Percentiles rank a stretch among this genome's conserved stretches.
phyloP scores from a whole-genome alignment of 2,888 invertebrate genomes.

The Spisula subtruncata region DNA sequence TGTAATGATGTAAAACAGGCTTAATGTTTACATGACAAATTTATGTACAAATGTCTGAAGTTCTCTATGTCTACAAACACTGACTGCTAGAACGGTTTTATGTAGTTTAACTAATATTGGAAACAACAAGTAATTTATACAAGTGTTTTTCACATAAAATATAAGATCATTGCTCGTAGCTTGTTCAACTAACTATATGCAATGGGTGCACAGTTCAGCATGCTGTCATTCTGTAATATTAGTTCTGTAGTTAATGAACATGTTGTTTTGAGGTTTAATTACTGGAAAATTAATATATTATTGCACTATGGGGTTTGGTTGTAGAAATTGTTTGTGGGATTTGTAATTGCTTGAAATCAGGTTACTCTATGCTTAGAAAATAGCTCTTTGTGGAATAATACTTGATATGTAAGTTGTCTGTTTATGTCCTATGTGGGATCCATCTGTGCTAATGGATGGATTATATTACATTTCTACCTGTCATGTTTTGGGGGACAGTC shows the following conservation, averaged over 20 bases:
- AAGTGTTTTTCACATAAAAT: constrained; percentile 2
- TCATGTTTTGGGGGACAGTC: no score
- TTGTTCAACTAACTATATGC: not conserved
- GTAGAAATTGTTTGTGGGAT: not conserved
- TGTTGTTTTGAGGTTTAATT: constrained; percentile 14
- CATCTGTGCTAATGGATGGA: no score
- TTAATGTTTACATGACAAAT: not conserved
- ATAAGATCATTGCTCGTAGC: not conserved
- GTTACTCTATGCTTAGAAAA: not conserved
- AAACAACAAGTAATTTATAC: not conserved
- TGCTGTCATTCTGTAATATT: not conserved
- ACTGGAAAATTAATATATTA: not conserved
- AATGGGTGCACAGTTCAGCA: not conserved
- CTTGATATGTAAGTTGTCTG: not conserved
- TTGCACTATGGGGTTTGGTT: not conserved
- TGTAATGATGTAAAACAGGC: not conserved
- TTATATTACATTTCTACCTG: no score
- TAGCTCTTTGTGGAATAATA: not conserved
- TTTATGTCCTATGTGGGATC: no score
- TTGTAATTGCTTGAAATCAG: not conserved
- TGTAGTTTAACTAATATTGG: not conserved
- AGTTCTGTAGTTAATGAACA: constrained; percentile 3
- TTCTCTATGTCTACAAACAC: not conserved
- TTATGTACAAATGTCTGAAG: not conserved
- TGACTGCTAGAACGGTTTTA: not conserved